phyloP scores from a whole-genome alignment of 2,113 vertebrate genomes.

The Seriola quinqueradiata region DNA sequence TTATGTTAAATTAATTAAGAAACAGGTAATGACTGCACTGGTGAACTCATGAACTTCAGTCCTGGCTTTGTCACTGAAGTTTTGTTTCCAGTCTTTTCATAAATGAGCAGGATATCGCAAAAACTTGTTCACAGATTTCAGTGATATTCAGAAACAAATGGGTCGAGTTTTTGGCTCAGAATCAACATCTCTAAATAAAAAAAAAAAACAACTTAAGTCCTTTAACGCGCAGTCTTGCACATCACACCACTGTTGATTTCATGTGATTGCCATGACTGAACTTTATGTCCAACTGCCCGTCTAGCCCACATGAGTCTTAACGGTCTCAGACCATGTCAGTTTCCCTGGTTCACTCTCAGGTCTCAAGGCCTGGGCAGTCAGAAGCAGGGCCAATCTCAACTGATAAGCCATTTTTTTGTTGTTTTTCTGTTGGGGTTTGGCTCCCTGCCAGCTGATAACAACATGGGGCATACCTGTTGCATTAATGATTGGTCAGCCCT shows the following conservation, averaged over 20 bases:
- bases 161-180: too few relatives aligned
- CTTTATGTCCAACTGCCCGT: not conserved
- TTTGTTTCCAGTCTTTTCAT: not conserved
- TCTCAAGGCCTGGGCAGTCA: constrained; percentile 56
- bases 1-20: too few relatives aligned
- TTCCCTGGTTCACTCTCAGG: constrained; percentile 53
- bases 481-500: constrained; percentile 82
- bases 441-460: constrained; percentile 74
- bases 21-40: not conserved
- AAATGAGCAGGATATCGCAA: not conserved
- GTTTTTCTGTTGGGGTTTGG: constrained; percentile 65
- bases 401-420: constrained; percentile 65
- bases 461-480: constrained; percentile 74
- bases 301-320: not conserved
- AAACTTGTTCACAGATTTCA: not conserved
- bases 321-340: constrained; percentile 27
- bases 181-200: too few relatives aligned
- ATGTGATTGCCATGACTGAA: not conserved
- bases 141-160: not conserved
- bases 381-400: constrained; percentile 47
- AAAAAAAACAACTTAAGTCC: too few relatives aligned
- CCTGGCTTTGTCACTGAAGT: not conserved
- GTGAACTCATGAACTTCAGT: not conserved
- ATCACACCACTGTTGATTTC: too few relatives aligned
- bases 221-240: too few relatives aligned